These are phyloP conservation scores for Fringilla coelebs DNA, from an alignment of 2,797 vertebrate genomes.

Conservation along the genomic window DNA sequence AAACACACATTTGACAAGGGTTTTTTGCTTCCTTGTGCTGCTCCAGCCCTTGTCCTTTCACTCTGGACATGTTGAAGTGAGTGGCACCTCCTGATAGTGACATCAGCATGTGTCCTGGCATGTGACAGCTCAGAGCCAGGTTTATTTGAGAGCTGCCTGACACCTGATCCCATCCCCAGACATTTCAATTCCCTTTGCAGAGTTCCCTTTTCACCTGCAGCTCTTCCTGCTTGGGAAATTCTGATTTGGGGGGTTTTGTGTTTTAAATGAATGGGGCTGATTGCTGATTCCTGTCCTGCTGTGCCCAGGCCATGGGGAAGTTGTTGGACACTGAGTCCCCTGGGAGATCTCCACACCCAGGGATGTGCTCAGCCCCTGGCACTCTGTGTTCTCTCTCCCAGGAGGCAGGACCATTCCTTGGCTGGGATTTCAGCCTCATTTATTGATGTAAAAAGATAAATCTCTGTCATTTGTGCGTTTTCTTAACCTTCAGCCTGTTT, in stretches of 20 bases:
- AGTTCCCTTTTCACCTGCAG: background rate
- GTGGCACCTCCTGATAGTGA: background rate
- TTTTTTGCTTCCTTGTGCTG: background rate
- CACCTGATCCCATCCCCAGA: background rate
- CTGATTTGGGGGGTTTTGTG: background rate
- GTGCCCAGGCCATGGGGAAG: background rate
- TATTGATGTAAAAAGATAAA: background rate
- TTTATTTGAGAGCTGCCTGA: background rate
- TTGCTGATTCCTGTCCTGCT: background rate
- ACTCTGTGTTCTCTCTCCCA: background rate
- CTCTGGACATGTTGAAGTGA: background rate
- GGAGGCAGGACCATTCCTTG: background rate
- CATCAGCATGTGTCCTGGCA: fast-evolving
- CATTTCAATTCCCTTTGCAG: background rate
- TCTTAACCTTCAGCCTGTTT: background rate
- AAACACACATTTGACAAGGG: background rate
- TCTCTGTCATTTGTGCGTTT: background rate
- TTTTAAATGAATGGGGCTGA: background rate
- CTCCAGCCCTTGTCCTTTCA: background rate
- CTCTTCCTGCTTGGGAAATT: background rate
- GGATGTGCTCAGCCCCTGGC: background rate
- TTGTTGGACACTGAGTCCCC: background rate
- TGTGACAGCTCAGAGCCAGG: background rate
- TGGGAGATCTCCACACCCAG: background rate
- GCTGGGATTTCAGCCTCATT: background rate